Evolutionary conservation across 2,113 vertebrate genomes (phyloP).

Genomic region (Oryctolagus cuniculus): mOryCun1.1 NC_091442.1:36966001-36966500

Average conservation of each 20-base stretch:
- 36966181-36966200: not conserved
- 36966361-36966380: not conserved
- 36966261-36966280: not conserved
- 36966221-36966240: not conserved
- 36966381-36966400: not conserved
- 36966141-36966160: not conserved
- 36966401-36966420: not conserved
- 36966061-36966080: not conserved
- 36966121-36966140: not conserved
- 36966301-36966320: not conserved
- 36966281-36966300: not conserved
- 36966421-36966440: not conserved
- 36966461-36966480: not conserved
- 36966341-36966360: constrained; percentile 1
- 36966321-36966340: not conserved
- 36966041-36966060: not conserved
- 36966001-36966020: not conserved
- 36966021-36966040: not conserved
- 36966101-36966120: not conserved
- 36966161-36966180: not conserved
- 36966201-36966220: not conserved
- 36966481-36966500: not conserved
- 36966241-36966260: not conserved
- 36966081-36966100: not conserved
- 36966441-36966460: not conserved